Base-by-base conservation (phyloP, 64 coral and sea anemone genomes). In the Montipora foliosa region DNA sequence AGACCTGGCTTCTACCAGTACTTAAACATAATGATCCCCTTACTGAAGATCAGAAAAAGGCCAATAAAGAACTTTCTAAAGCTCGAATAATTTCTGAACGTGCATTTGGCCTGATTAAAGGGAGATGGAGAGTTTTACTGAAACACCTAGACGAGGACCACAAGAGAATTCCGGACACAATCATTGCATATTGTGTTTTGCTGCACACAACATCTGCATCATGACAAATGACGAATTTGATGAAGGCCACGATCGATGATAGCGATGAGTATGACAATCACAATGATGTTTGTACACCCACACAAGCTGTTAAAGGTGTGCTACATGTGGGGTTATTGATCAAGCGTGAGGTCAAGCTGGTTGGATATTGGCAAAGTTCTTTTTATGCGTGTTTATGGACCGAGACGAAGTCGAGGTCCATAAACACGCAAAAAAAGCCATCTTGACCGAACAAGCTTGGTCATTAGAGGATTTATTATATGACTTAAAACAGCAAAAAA, bases 21-120 rank as follows among this genome's bases (percentile, higher is more conserved):
- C 29, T 37, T 37, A 94, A 93, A 67, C 77, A 95, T n/a, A 95
- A 78, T 95, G 83, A 89, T 76, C 11, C 76, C 4, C 78, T 95
- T 11, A 70, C 71, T 58, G 19, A 53, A 19, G 80, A 92, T 49
- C 90, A 92, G 82, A 92, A 92, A 77, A 92, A 84, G 53, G 51
- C 71, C 44, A 93, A 81, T 67, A 79, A 81, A 4, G 92, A 93
- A 50, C 72, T 93, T 37, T 87, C 91, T 16, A 93, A 93, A 29
- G 91, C 75, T 8, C 53, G 53, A 57, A 57, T 57, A 57, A 57
- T 57, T 57, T 57, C 53, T 57, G 53, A 57, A 57, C 53, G 0
- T 57, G 53, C 53, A 57, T 57, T 57, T 57, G 53, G 53, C 53
- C 53, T 57, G 53, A 57, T 57, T 57, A 57, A 57, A 11, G 53